Conservation (phyloP, 2,797 vertebrate species). For the Dromococcyx pavoninus region DNA sequence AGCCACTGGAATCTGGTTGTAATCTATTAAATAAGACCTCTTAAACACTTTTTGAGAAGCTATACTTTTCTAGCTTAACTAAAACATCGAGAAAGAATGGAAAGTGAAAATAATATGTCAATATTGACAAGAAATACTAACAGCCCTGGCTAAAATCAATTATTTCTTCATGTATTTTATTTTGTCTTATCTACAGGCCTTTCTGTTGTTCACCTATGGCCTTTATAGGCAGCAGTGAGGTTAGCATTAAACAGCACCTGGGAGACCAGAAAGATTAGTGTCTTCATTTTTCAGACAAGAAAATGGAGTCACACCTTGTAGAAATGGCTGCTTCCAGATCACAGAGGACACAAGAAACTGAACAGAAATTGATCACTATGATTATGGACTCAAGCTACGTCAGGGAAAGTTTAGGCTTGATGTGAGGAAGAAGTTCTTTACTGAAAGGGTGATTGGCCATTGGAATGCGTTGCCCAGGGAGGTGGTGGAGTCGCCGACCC, state of each 20-base stretch:
- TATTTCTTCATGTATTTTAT: background rate
- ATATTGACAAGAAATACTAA: conserved; percentile 36
- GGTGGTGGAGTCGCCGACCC: too few relatives aligned
- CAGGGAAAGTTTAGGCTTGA: too few relatives aligned
- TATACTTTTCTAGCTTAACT: background rate
- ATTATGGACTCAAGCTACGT: too few relatives aligned
- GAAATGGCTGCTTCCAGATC: background rate
- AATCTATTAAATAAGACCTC: background rate
- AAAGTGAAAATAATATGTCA: conserved; percentile 25
- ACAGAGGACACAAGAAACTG: background rate
- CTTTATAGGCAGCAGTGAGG: background rate
- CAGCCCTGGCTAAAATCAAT: conserved; percentile 3
- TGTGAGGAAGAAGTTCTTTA: too few relatives aligned
- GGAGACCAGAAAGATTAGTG: background rate
- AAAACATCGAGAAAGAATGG: conserved; percentile 8
- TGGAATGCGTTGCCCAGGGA: too few relatives aligned
- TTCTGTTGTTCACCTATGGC: background rate
- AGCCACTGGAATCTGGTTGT: background rate
- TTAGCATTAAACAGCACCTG: background rate
- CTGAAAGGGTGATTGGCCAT: too few relatives aligned
- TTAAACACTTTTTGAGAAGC: background rate
- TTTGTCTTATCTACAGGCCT: conserved; percentile 14
- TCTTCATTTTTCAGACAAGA: background rate
- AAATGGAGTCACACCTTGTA: background rate
- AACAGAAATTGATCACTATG: background rate